Percentiles rank a stretch among this genome's conserved stretches.
These are phyloP conservation scores for Platycnemis pennipes DNA, from an alignment of 2,888 invertebrate genomes.

Conservation along the genomic window DNA sequence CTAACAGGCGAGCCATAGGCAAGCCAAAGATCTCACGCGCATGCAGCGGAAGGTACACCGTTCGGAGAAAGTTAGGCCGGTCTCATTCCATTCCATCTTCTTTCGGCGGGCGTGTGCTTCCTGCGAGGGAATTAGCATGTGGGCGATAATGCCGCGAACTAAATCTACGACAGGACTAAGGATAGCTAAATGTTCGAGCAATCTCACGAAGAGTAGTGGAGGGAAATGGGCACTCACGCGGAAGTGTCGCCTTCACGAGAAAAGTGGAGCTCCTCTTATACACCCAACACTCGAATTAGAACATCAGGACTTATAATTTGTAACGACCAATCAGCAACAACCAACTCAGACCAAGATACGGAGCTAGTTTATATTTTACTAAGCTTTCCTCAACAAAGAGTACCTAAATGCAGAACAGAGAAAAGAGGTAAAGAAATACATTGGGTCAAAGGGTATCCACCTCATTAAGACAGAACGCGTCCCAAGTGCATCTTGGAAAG, in stretches of 20 bases:
- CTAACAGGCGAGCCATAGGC: not conserved
- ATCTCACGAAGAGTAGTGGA: not conserved
- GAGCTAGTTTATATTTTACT: no score
- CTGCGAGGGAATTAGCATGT: not conserved
- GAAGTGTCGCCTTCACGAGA: not conserved
- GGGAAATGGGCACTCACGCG: not conserved
- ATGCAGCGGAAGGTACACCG: no score
- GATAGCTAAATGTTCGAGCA: not conserved
- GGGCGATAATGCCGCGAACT: not conserved
- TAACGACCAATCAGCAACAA: not conserved
- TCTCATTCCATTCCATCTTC: not conserved
- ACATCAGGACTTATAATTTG: not conserved
- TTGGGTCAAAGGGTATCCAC: not conserved
- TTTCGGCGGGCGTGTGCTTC: not conserved
- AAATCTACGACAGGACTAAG: not conserved
- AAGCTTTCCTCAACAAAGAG: no score
- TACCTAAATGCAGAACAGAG: no score
- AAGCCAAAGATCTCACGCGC: not conserved
- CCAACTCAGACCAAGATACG: no score
- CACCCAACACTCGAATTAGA: not conserved
- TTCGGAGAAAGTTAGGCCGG: no score
- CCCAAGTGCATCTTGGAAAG: not conserved
- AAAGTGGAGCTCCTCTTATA: not conserved
- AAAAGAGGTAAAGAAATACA: not conserved
- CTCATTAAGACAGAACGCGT: not conserved